phyloP scores from a whole-genome alignment of 2,113 vertebrate species.

The cat (Felis catus) region DNA sequence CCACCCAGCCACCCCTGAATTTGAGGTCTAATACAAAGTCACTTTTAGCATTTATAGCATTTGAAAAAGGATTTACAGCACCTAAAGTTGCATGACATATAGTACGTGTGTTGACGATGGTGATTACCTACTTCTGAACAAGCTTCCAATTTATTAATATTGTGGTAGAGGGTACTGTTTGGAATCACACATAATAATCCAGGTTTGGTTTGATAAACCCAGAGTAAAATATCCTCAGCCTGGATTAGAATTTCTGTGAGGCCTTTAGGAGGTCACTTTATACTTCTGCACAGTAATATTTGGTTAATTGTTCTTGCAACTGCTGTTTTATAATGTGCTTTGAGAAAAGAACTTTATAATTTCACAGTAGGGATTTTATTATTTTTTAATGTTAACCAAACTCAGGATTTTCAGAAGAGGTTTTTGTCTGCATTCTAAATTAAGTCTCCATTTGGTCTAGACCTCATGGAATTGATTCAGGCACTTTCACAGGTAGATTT shows the following conservation, averaged over 20 bases:
- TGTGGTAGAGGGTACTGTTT: not conserved
- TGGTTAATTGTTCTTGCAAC: conserved; percentile 50
- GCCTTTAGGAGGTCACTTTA: conserved; percentile 58
- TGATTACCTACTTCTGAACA: not conserved
- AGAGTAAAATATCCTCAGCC: not conserved
- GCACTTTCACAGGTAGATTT: conserved; percentile 53
- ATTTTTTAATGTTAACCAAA: conserved; percentile 56
- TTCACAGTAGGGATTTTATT: conserved; percentile 66
- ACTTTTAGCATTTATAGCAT: not conserved
- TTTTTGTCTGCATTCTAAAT: conserved; percentile 57
- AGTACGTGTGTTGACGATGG: not conserved
- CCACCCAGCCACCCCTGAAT: not conserved
- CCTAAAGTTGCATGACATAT: not conserved
- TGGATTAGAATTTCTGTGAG: conserved; percentile 29
- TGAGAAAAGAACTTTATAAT: conserved; percentile 66
- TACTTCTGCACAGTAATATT: conserved; percentile 52
- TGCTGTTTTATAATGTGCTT: conserved; percentile 58
- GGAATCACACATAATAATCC: not conserved
- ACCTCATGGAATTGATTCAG: conserved; percentile 52
- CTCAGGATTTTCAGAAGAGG: conserved; percentile 57
- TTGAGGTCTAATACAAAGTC: not conserved
- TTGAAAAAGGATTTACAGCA: not conserved
- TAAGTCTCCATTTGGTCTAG: conserved; percentile 48
- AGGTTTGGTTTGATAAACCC: not conserved
- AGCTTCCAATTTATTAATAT: not conserved